Conservation (phyloP, 2,888 invertebrate species). For the Torymus tubicola region DNA sequence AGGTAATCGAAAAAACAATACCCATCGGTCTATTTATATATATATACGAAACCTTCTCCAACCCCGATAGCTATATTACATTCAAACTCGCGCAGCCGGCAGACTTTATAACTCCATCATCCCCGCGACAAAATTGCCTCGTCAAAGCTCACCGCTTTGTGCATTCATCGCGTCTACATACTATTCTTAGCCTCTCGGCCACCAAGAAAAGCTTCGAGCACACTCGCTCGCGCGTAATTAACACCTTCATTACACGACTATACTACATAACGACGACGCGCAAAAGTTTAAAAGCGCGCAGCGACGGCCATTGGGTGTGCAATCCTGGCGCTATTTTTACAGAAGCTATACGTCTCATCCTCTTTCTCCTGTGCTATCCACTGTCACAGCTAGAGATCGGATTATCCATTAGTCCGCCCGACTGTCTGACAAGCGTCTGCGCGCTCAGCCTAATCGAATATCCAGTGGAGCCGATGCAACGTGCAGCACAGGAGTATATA, state of each 20-base stretch:
- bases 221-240: conserved; percentile 20
- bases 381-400: conserved; percentile 16
- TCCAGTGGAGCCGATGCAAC: conserved; percentile 6
- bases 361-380: background rate
- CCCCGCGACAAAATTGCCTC: too few relatives aligned
- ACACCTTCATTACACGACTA: conserved; percentile 35
- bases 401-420: conserved; percentile 1
- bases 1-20: too few relatives aligned
- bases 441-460: conserved; percentile 53
- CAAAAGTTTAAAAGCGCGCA: conserved; percentile 21
- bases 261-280: background rate
- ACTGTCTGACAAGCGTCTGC: conserved; percentile 51
- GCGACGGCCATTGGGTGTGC: conserved; percentile 4
- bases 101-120: too few relatives aligned
- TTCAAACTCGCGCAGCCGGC: too few relatives aligned
- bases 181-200: background rate
- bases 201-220: conserved; percentile 4
- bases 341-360: background rate
- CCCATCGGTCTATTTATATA: too few relatives aligned
- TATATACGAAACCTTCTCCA: too few relatives aligned
- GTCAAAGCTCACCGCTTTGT: background rate
- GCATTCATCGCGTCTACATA: conserved; percentile 16
- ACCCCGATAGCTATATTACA: too few relatives aligned
- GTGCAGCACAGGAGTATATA: background rate
- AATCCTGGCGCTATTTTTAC: conserved; percentile 43